Percentiles rank a stretch among this genome's conserved stretches.
phyloP scores from a whole-genome alignment of 2,113 vertebrate genomes.

The Excalfactoria chinensis region DNA sequence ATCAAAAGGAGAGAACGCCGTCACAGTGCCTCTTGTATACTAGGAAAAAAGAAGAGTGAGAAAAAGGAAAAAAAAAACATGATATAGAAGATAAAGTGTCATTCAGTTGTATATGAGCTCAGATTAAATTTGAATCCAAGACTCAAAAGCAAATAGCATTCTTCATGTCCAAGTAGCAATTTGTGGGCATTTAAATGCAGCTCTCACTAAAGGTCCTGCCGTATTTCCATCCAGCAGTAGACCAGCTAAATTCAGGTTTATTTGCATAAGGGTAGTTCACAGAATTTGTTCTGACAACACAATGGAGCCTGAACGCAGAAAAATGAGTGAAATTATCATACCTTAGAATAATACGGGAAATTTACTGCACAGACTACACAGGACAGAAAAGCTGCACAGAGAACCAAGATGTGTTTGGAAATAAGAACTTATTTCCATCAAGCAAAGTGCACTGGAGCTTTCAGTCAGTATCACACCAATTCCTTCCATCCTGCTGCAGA shows the following conservation, averaged over 20 bases:
- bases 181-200: neutral
- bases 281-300: neutral
- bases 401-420: neutral
- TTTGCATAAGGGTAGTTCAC: neutral
- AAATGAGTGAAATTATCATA: neutral
- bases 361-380: neutral
- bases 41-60: slow-evolving; percentile 26
- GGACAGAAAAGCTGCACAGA: neutral
- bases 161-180: neutral
- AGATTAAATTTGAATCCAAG: neutral
- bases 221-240: neutral
- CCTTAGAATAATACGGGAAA: neutral
- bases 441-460: neutral
- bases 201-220: neutral
- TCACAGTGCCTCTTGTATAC: slow-evolving; percentile 85
- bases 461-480: neutral
- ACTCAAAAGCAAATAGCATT: neutral
- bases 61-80: neutral
- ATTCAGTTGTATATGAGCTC: neutral
- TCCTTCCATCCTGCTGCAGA: neutral
- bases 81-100: neutral
- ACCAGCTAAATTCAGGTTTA: neutral
- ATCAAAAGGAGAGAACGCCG: slow-evolving; percentile 86
- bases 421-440: neutral
- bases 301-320: neutral